Evolutionary conservation across 1,140 invertebrate genomes (phyloP), one percentile per base, ranked within the genome.

Genomic region (Nasonia vitripennis): DNA sequence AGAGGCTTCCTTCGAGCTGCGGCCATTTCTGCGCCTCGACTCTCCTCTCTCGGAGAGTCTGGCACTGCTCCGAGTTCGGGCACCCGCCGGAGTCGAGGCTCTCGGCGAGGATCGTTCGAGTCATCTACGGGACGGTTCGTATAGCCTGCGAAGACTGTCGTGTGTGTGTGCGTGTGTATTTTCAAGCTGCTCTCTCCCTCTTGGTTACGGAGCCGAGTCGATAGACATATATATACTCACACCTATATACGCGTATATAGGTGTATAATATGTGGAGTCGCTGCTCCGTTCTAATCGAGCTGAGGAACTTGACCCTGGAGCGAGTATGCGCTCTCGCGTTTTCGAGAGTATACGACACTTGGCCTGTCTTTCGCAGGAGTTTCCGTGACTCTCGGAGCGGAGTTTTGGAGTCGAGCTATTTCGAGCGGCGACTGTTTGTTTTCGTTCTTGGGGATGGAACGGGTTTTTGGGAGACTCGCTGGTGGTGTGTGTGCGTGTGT

Each of bases 251-350:
- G 11, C 14, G 1, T 67, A 51, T 62, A 27, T 79, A 79, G 51
- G 68, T 71, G 68, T 71, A 78, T 27, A 14, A 45, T 37, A 31
- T 78, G 41, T 34, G 51, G 27, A 20, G 51, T 79, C 48, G 78
- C 41, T 27, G 51, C 48, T 37, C 14, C 34, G 27, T 73, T 31
- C 37, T 78, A 71, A 78, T 78, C 34, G 48, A 11, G 23, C 12
- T 7, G 37, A 41, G 81, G 86, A 87, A 86, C 86, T 86, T 87
- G 86, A 87, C 84, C 84, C 81, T 86, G 84, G 78, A 55, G 71
- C 62, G 62, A 34, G 73, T 27, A 31, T 34, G 79, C 62, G 67
- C 78, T 74, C 83, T 88, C 75, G 80, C 71, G 78, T 85, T 86
- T 77, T 86, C 41, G 74, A 62, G 74, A 62, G 41, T 37, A 12